Percentiles rank a stretch among this genome's conserved stretches.
Evolutionary conservation across 2,888 invertebrate species (phyloP).

Genomic region (Diloba caeruleocephala): DNA sequence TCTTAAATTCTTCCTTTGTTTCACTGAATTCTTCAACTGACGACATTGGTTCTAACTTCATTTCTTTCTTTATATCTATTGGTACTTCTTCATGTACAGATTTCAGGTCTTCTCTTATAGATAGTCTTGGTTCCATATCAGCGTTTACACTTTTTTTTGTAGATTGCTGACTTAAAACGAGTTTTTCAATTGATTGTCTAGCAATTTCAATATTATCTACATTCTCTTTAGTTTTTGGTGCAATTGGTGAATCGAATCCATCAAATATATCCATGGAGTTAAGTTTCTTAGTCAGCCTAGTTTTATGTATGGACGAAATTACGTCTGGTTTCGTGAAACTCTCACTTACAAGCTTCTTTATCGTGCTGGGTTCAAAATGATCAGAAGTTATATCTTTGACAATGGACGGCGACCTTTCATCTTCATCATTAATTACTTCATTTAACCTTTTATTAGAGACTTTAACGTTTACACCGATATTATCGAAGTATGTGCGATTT

Average conservation of each 20-base stretch:
- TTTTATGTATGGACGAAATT: slow-evolving; percentile 57
- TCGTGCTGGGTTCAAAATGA: slow-evolving; percentile 69
- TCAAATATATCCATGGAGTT: slow-evolving; percentile 78
- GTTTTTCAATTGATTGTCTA: slow-evolving; percentile 60
- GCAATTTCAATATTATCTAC: slow-evolving; percentile 52
- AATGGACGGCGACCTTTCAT: slow-evolving; percentile 75
- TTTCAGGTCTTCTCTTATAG: slow-evolving; percentile 23
- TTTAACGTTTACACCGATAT: slow-evolving; percentile 55
- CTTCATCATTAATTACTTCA: slow-evolving; percentile 53
- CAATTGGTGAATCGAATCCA: slow-evolving; percentile 63
- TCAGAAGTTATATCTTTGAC: slow-evolving; percentile 67
- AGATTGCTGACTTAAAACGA: slow-evolving; percentile 58
- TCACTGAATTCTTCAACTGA: slow-evolving; percentile 23
- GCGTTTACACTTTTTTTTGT: slow-evolving; percentile 21
- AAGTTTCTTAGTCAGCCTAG: slow-evolving; percentile 63
- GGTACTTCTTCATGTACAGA: slow-evolving; percentile 16
- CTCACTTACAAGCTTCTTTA: slow-evolving; percentile 76
- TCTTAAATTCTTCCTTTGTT: slow-evolving; percentile 17
- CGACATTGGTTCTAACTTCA: slow-evolving; percentile 35
- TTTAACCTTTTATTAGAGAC: slow-evolving; percentile 49
- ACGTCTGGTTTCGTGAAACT: slow-evolving; percentile 65
- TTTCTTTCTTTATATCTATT: slow-evolving; percentile 39
- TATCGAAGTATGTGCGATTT: slow-evolving; percentile 66
- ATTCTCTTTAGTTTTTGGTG: slow-evolving; percentile 46
- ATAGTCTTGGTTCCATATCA: slow-evolving; percentile 14